These are phyloP conservation scores for Phragmatobia fuliginosa DNA, from an alignment of 2,888 invertebrate species.

Conservation along the genomic window DNA sequence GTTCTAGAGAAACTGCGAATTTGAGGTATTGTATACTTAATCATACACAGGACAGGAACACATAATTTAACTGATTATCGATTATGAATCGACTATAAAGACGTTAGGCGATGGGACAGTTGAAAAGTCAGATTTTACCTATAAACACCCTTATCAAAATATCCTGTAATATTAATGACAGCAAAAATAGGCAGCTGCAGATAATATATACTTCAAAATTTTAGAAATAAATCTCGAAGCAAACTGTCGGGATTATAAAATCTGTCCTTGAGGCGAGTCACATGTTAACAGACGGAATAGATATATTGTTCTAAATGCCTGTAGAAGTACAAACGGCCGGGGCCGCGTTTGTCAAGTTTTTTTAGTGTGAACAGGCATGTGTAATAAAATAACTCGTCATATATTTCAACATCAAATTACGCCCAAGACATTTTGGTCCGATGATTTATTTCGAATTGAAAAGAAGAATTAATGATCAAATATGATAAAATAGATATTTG, in stretches of 20 bases:
- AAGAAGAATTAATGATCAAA: conserved; percentile 16
- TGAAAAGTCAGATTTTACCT: neutral
- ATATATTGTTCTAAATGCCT: neutral
- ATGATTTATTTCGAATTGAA: neutral
- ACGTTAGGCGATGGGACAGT: neutral
- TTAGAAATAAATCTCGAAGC: neutral
- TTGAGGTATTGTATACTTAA: neutral
- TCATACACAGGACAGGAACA: too few species aligned
- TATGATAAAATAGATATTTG: conserved; percentile 32
- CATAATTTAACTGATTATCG: too few species aligned
- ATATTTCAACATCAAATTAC: neutral
- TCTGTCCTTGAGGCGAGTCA: neutral
- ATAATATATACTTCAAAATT: neutral
- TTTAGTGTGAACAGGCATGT: neutral
- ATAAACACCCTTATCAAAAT: neutral
- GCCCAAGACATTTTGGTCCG: neutral
- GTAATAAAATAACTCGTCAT: neutral
- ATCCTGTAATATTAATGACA: neutral
- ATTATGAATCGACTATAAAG: neutral
- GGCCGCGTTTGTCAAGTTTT: neutral
- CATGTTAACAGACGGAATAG: neutral
- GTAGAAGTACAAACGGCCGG: neutral
- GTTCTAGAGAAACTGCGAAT: neutral
- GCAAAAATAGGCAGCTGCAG: neutral
- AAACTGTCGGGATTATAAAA: neutral